A percentile compares a stretch with the other conserved stretches of the same genome.
phyloP scores from a whole-genome alignment of 1,140 invertebrate species.

The Lasaia peninsularis region DNA sequence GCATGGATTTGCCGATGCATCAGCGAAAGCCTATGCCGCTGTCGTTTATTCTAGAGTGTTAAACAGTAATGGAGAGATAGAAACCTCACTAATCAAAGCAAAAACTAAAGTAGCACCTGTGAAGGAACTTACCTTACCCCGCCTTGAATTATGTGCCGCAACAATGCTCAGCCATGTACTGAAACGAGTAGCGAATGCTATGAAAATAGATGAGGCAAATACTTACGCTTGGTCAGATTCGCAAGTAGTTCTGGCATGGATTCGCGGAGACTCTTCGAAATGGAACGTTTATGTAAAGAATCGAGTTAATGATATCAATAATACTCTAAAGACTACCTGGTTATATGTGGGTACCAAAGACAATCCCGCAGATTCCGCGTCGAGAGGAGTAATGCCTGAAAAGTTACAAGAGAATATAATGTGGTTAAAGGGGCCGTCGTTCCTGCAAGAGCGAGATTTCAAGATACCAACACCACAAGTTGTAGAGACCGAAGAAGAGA shows the following conservation, averaged over 20 bases:
- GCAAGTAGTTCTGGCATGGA: constrained; percentile 54
- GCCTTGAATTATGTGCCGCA: background rate
- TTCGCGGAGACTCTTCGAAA: constrained; percentile 19
- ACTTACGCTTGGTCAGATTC: constrained; percentile 52
- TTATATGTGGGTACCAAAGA: background rate
- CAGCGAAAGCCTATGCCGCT: background rate
- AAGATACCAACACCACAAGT: background rate
- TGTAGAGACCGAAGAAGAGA: background rate
- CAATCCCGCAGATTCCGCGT: background rate
- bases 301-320: background rate
- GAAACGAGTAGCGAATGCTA: constrained; percentile 24
- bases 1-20: background rate
- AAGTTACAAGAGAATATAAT: background rate
- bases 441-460: background rate
- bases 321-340: background rate
- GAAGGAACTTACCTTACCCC: background rate
- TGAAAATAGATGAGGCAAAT: constrained; percentile 34
- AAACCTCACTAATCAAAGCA: background rate
- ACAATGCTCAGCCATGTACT: constrained; percentile 25
- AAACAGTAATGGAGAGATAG: background rate
- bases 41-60: background rate
- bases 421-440: background rate
- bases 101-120: background rate
- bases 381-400: background rate
- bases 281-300: constrained; percentile 16